Evolutionary conservation across 2,113 vertebrate species (phyloP), one percentile per base, ranked within the genome.

Genomic region (Chaetura pelagica): DNA sequence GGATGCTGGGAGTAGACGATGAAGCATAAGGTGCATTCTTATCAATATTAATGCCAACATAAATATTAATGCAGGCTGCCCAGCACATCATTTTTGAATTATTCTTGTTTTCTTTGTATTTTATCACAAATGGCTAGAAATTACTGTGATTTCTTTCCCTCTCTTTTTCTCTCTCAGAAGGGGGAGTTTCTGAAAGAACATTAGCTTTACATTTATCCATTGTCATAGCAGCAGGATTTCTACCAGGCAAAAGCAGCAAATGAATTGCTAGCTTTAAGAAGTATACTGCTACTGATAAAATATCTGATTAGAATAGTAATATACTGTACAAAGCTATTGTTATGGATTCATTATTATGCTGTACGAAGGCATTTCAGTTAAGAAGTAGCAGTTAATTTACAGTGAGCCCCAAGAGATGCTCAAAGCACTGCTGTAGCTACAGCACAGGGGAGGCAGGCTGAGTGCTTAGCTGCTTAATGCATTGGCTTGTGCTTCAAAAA

Each of bases 41-140:
- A 98, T 98, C 97, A 98, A 98, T 98, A 98, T 98, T 98, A 98
- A 98, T 98, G 91, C 61, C 72, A 84, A 91, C 89, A 98, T 98
- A 98, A 98, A 98, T 98, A 98, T 98, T 98, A 98, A 98, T 98
- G 91, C 63, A 90, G 74, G 54, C 80, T 95, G 82, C 84, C 91
- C 21, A 0, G 94, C 71, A 93, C 62, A 96, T 95, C 6, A 87
- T 91, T 97, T 97, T 93, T 96, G 68, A 98, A 96, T 89, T 49
- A 89, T 94, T 94, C 89, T 97, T 97, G 93, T 96, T 97, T 97
- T 97, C 95, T 95, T 96, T 97, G 90, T 95, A 85, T 98, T 98
- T 97, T 95, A 97, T 89, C 93, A 98, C 84, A 96, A 97, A 97
- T 87, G 94, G 30, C 62, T 97, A 86, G 91, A 96, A 97, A 97